phyloP scores from a whole-genome alignment of 1,140 invertebrate species.

The Philopotamus ludificatus region DNA sequence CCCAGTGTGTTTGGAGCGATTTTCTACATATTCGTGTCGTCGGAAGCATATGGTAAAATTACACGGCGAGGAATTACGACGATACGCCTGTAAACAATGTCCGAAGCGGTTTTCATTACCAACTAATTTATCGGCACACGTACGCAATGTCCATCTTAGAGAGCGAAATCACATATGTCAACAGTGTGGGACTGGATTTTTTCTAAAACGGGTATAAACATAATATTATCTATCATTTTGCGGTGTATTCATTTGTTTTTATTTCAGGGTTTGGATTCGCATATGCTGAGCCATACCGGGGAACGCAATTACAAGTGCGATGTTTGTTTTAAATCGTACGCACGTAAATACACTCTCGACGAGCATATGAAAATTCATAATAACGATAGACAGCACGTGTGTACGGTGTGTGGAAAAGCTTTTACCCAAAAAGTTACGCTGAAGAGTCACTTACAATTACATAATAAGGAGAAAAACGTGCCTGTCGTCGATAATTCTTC shows the following conservation, averaged over 20 bases:
- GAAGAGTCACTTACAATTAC: slow-evolving; percentile 51
- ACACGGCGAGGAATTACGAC: slow-evolving; percentile 11
- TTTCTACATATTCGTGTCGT: slow-evolving; percentile 8
- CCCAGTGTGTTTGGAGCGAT: slow-evolving; percentile 11
- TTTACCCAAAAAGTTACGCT: slow-evolving; percentile 55
- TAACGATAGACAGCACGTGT: slow-evolving; percentile 55
- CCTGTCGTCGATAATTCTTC: too few species aligned
- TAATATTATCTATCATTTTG: too few species aligned
- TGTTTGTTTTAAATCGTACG: slow-evolving; percentile 62
- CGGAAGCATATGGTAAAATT: slow-evolving; percentile 10
- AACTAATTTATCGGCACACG: slow-evolving; percentile 14
- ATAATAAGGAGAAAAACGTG: slow-evolving; percentile 43
- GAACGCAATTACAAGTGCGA: slow-evolving; percentile 60
- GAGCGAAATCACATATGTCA: slow-evolving; percentile 10
- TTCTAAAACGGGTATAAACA: slow-evolving; percentile 9
- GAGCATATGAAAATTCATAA: slow-evolving; percentile 68
- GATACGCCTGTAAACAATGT: slow-evolving; percentile 27
- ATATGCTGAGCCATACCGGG: slow-evolving; percentile 65
- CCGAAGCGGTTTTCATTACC: slow-evolving; percentile 14
- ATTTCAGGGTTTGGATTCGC: background rate
- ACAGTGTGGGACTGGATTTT: background rate
- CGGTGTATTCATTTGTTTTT: too few species aligned
- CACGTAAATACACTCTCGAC: slow-evolving; percentile 67
- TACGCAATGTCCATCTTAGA: slow-evolving; percentile 18
- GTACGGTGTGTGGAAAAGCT: slow-evolving; percentile 56